Evolutionary conservation across 2,113 vertebrate genomes (phyloP).

Genomic region (Ornithorhynchus anatinus): DNA sequence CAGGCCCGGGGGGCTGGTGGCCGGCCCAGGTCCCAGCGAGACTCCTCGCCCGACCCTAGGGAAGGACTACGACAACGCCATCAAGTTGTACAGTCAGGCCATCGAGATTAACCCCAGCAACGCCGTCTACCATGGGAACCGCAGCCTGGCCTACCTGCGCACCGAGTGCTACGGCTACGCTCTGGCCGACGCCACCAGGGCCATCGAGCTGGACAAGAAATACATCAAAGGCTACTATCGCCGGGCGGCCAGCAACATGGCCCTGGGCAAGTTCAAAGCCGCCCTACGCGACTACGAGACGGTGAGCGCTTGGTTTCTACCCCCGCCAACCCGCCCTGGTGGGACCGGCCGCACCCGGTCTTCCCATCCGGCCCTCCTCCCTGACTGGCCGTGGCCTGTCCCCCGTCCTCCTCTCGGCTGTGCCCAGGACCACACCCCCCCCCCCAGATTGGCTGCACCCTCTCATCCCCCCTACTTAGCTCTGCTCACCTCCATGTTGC

Average conservation of each 20-base stretch:
- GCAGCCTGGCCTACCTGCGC: slow-evolving; percentile 93
- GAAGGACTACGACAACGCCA: slow-evolving; percentile 93
- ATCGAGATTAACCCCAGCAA: slow-evolving; percentile 85
- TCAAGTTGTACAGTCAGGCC: slow-evolving; percentile 90
- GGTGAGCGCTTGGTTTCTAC: slow-evolving; percentile 65
- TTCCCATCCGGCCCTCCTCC: neutral
- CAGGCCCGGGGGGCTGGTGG: neutral
- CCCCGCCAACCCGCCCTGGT: neutral
- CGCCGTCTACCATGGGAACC: slow-evolving; percentile 93
- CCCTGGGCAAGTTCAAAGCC: slow-evolving; percentile 92
- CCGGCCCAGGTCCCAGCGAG: neutral
- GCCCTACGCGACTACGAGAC: slow-evolving; percentile 94
- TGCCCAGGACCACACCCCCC: too few species aligned
- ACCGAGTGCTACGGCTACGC: slow-evolving; percentile 95
- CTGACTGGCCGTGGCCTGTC: neutral
- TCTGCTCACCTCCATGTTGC: neutral
- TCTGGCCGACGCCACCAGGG: slow-evolving; percentile 86
- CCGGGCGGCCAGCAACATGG: slow-evolving; percentile 94
- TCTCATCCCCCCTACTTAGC: too few species aligned
- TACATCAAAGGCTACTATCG: slow-evolving; percentile 96
- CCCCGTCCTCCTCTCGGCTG: neutral
- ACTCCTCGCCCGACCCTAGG: slow-evolving; percentile 50
- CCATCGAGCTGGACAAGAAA: slow-evolving; percentile 88
- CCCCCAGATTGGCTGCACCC: too few species aligned
- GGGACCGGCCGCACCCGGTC: neutral